phyloP scores from a whole-genome alignment of 1,140 invertebrate species.

The Matsumurasca onukii region DNA sequence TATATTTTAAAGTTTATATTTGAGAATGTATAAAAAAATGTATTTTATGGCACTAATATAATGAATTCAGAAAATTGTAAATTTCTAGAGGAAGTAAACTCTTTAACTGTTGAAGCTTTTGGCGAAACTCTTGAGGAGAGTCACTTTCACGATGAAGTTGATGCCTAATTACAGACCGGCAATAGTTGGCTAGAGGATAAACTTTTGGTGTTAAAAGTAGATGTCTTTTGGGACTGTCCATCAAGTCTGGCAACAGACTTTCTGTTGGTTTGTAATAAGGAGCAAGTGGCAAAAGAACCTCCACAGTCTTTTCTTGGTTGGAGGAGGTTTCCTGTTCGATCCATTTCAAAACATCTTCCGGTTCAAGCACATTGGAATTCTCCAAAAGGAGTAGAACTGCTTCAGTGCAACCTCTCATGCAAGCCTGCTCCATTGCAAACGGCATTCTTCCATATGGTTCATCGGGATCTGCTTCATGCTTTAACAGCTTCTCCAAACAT shows the following conservation, averaged over 20 bases:
- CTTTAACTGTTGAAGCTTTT: no score
- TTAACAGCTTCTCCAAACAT: conserved; percentile 35
- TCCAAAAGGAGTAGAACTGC: conserved; percentile 7
- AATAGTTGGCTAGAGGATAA: background rate
- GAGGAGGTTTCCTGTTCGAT: background rate
- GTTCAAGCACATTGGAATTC: conserved; percentile 16
- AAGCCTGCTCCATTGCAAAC: background rate
- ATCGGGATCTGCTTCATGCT: conserved; percentile 38
- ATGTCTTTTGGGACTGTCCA: background rate
- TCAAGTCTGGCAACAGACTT: background rate
- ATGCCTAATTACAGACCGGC: background rate
- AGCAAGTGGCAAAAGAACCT: background rate
- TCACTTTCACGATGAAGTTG: conserved; percentile 13
- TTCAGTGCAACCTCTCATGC: background rate
- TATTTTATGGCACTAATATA: no score
- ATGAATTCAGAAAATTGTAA: no score
- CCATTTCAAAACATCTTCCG: conserved; percentile 9
- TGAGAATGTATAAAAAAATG: no score
- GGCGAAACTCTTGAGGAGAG: no score
- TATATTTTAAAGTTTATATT: no score
- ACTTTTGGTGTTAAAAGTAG: background rate
- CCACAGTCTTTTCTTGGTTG: background rate
- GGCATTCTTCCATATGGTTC: background rate
- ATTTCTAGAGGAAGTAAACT: no score
- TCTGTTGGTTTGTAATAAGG: background rate